Conservation (phyloP, 2,797 vertebrate species). For the Pelobates cultripes region DNA sequence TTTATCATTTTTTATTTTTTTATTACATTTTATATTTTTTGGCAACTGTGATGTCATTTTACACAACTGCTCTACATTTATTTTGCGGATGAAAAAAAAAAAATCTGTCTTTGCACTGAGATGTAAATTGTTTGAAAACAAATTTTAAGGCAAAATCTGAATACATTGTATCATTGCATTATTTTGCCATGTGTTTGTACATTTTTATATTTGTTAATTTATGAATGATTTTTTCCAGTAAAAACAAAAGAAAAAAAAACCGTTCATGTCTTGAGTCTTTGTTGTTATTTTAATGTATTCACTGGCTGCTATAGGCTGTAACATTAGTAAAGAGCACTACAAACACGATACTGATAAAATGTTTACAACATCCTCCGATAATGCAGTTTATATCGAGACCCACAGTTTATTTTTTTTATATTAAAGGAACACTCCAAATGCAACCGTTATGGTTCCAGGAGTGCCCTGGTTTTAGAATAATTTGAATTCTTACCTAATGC, state of each 20-base stretch:
- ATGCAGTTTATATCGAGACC: too few relatives aligned
- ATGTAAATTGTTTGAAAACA: constrained; percentile 76
- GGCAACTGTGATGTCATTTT: constrained; percentile 9
- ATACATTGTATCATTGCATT: constrained; percentile 77
- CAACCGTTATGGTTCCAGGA: too few relatives aligned
- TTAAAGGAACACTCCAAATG: too few relatives aligned
- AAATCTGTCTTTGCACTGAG: constrained; percentile 75
- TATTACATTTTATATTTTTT: constrained; percentile 18
- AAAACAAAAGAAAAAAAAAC: constrained; percentile 60
- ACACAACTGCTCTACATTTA: constrained; percentile 54
- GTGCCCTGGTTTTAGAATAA: too few relatives aligned
- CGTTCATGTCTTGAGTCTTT: too few relatives aligned
- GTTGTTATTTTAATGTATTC: too few relatives aligned
- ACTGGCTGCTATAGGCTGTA: too few relatives aligned
- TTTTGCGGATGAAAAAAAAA: constrained; percentile 75
- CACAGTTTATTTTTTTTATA: too few relatives aligned
- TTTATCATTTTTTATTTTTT: constrained; percentile 18
- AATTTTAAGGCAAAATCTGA: constrained; percentile 73
- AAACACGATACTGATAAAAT: too few relatives aligned
- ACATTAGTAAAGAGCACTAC: too few relatives aligned
- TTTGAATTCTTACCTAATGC: too few relatives aligned
- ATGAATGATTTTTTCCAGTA: constrained; percentile 84
- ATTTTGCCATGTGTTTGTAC: constrained; percentile 83
- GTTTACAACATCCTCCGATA: too few relatives aligned
- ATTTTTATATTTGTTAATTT: constrained; percentile 87